Percentiles rank a stretch among this genome's conserved stretches.
Conservation (phyloP, 2,888 invertebrate species). For the Malacosoma neustria region DNA sequence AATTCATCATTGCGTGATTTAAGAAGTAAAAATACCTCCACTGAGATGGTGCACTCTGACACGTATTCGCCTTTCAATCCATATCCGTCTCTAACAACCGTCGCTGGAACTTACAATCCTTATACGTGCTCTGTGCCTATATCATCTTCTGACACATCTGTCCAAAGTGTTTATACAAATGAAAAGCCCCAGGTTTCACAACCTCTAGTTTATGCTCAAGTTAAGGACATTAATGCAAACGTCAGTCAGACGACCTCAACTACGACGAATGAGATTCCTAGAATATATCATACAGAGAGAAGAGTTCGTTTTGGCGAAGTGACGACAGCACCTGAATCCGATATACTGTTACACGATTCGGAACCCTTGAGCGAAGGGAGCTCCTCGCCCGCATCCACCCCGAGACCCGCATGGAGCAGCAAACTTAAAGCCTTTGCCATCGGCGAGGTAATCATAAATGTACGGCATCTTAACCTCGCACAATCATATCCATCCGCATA, state of each 20-base stretch:
- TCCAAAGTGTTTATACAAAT: conserved; percentile 26
- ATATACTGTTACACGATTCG: conserved; percentile 50
- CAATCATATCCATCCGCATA: conserved; percentile 33
- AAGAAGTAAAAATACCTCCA: conserved; percentile 38
- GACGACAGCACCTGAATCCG: conserved; percentile 52
- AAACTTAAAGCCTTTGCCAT: conserved; percentile 71
- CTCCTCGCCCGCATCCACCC: conserved; percentile 45
- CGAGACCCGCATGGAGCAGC: conserved; percentile 70
- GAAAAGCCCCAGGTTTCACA: conserved; percentile 34
- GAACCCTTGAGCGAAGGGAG: conserved; percentile 49
- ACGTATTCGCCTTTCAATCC: conserved; percentile 65
- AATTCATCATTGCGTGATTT: conserved; percentile 50
- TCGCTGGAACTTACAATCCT: conserved; percentile 64
- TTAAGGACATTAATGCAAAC: conserved; percentile 54
- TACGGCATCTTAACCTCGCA: conserved; percentile 60
- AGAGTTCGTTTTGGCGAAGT: conserved; percentile 67
- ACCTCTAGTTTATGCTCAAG: conserved; percentile 38
- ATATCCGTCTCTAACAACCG: conserved; percentile 62
- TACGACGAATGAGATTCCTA: conserved; percentile 38
- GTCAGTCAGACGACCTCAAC: conserved; percentile 37
- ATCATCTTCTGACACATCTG: conserved; percentile 25
- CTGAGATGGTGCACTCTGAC: conserved; percentile 55
- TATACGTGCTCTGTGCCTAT: conserved; percentile 55
- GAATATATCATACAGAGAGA: conserved; percentile 62
- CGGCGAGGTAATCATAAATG: conserved; percentile 72